Conservation (phyloP, 2,888 invertebrate genomes). For the Mesorhabditis belari region DNA sequence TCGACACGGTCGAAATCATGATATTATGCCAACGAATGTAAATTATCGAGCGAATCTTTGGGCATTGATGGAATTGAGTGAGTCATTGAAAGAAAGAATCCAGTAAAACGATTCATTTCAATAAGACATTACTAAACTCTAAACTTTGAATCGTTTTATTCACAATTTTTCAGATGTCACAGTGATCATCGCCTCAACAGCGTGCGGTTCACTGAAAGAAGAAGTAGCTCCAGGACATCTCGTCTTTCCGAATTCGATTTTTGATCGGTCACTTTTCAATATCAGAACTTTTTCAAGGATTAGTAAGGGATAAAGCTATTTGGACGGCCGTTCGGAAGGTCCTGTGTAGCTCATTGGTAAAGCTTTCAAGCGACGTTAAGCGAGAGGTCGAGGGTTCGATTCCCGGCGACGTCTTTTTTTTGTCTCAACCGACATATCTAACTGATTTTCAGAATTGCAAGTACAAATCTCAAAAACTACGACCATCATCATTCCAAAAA, state of each 20-base stretch:
- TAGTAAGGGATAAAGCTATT: background rate
- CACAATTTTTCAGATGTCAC: slow-evolving; percentile 58
- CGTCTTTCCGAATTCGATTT: slow-evolving; percentile 72
- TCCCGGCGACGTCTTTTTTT: background rate
- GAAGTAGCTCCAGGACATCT: slow-evolving; percentile 79
- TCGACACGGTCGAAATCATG: slow-evolving; percentile 65
- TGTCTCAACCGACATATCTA: background rate
- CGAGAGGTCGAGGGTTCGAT: no score
- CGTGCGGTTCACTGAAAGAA: slow-evolving; percentile 83
- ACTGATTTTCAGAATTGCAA: no score
- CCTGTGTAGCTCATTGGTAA: background rate
- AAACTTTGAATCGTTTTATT: background rate
- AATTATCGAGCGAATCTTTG: slow-evolving; percentile 95
- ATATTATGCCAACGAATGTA: slow-evolving; percentile 74
- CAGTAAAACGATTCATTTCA: background rate
- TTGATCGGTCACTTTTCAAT: slow-evolving; percentile 61
- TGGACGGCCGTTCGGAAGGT: background rate
- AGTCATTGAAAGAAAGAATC: background rate
- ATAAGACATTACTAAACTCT: background rate
- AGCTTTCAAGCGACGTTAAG: no score
- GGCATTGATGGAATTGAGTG: slow-evolving; percentile 76
- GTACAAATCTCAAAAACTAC: no score
- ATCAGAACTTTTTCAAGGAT: background rate
- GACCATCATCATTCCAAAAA: no score
- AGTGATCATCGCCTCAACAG: slow-evolving; percentile 84